Conservation (phyloP, 2,888 invertebrate genomes). For the Trachelus iudaicus region DNA sequence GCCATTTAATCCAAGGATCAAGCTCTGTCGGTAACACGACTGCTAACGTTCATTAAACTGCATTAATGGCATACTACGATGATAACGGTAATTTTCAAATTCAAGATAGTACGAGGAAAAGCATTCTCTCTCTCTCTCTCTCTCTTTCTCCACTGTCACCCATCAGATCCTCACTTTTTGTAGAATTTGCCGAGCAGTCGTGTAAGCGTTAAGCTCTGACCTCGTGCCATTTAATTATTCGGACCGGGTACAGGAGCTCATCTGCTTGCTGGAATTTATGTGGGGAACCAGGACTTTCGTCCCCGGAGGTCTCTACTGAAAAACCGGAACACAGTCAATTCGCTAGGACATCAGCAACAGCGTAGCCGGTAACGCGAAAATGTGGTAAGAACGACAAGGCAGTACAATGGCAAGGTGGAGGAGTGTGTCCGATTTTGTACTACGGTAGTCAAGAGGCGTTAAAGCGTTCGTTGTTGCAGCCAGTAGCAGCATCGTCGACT, state of each 20-base stretch:
- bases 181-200: neutral
- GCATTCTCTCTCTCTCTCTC: neutral
- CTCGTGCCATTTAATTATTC: neutral
- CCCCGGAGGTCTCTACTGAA: neutral
- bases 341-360: neutral
- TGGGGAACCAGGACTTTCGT: neutral
- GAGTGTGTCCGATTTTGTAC: neutral
- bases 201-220: neutral
- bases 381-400: neutral
- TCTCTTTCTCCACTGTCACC: neutral
- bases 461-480: neutral
- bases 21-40: neutral
- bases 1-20: neutral
- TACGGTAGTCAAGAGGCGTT: neutral
- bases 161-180: neutral
- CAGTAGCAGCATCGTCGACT: neutral
- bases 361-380: neutral
- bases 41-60: neutral
- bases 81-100: neutral
- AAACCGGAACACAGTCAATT: neutral
- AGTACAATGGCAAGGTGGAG: neutral
- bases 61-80: neutral
- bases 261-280: neutral
- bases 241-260: neutral
- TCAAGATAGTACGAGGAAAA: neutral